phyloP scores from a whole-genome alignment of 2,113 vertebrate species.

The Albula glossodonta region DNA sequence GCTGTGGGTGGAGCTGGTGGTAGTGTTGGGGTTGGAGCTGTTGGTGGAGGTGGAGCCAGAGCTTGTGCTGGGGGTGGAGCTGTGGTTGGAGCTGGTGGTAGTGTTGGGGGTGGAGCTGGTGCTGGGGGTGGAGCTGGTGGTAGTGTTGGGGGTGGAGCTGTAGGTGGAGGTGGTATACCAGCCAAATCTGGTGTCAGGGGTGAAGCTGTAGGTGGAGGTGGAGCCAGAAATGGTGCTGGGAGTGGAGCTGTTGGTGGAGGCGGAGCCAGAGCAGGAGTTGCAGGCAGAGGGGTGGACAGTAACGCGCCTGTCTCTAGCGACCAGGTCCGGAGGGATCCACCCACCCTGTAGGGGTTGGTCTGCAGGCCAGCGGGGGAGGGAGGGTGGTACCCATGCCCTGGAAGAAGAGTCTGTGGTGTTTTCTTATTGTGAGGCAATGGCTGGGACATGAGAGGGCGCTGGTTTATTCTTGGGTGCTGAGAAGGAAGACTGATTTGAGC shows the following conservation, averaged over 20 bases:
- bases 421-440: neutral
- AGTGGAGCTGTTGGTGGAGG: too few species aligned
- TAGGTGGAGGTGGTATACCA: too few species aligned
- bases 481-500: neutral
- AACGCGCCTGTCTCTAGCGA: neutral
- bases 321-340: too few species aligned
- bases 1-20: too few species aligned
- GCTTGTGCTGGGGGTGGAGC: too few species aligned
- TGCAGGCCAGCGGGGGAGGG: neutral
- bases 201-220: too few species aligned
- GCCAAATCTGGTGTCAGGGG: too few species aligned
- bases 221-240: too few species aligned
- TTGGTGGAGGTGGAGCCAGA: too few species aligned
- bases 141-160: constrained; percentile 6
- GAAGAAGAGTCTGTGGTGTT: neutral
- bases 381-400: neutral
- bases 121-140: constrained; percentile 42
- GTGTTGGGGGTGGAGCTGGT: constrained; percentile 1
- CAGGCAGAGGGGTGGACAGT: neutral
- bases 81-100: too few species aligned
- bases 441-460: neutral
- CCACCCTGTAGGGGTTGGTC: neutral
- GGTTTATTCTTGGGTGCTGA: neutral
- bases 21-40: too few species aligned
- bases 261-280: too few species aligned